Evolutionary conservation across 2,888 invertebrate species (phyloP).

Genomic region (Metacarcinus magister): DNA sequence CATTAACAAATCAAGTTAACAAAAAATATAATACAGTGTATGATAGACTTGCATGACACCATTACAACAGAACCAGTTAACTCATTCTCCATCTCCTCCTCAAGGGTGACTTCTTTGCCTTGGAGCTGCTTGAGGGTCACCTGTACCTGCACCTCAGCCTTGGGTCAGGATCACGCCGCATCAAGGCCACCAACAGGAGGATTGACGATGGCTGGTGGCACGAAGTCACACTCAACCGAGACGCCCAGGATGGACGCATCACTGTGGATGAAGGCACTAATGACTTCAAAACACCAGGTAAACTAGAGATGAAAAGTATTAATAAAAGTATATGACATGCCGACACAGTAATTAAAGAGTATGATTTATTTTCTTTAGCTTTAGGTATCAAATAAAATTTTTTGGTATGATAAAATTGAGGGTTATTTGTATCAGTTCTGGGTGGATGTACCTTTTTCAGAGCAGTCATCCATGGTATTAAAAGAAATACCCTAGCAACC

Average conservation of each 20-base stretch:
- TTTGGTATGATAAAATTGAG: neutral
- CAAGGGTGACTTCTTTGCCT: conserved; percentile 95
- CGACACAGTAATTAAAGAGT: neutral
- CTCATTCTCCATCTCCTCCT: conserved; percentile 81
- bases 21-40: neutral
- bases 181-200: conserved; percentile 90
- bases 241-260: conserved; percentile 93
- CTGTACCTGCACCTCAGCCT: conserved; percentile 96
- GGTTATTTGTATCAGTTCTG: neutral
- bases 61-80: neutral
- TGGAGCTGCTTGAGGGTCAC: conserved; percentile 97
- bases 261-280: conserved; percentile 94
- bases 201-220: conserved; percentile 98
- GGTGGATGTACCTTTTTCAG: neutral
- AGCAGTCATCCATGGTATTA: neutral
- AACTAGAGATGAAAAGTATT: neutral
- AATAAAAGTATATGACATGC: too few relatives aligned
- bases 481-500: neutral
- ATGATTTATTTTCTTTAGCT: neutral
- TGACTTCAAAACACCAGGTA: conserved; percentile 94
- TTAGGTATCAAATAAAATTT: neutral
- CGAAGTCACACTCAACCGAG: conserved; percentile 92
- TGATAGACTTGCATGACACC: neutral
- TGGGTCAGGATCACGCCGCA: conserved; percentile 94
- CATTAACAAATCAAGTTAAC: neutral